Evolutionary conservation across 1,140 invertebrate genomes (phyloP), one percentile per base, ranked within the genome.

Genomic region (Oryctes rhinoceros): DNA sequence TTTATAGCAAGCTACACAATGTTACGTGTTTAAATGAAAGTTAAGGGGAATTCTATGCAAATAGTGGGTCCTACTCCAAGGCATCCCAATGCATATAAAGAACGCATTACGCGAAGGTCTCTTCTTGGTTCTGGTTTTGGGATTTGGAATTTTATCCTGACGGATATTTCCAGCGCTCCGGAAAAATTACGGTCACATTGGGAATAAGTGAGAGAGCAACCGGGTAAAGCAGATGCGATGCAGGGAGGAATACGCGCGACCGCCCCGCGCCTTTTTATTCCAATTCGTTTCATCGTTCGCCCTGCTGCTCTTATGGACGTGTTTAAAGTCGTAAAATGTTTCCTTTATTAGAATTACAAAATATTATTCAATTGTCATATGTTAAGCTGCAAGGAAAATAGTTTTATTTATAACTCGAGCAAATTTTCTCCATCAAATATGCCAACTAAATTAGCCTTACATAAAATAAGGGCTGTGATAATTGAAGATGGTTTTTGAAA

Each of bases 11-110:
- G 49, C n/a, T 53, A 53, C 49, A 53, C 49, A 53, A 53, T 53
- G 49, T 15, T 53, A 53, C 9, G 49, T 13, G 49, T 53, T 53
- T 53, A 53, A 53, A 53, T 53, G 49, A 53, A 53, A 53, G 49
- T 53, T 53, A 53, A 53, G 49, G 49, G 49, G n/a, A 53, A 53
- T 53, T 13, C 49, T 24, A 49, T 78, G 59, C 76, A 81, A 81
- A 81, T 81, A 83, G 81, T 81, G 76, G 82, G 71, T 74, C 76
- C 78, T 47, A 37, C 67, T 80, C 78, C 81, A 47, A 75, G 48
- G 62, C 49, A 76, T 75, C 79, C 62, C 79, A 71, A 78, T 80
- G 80, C 82, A 83, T 83, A 83, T 83, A 82, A 81, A 83, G 81
- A 82, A 82, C 81, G 79, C 82, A 82, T 82, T 82, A 82, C 67